Conservation (phyloP, 2,113 vertebrate genomes). For the Dicentrarchus labrax region DNA sequence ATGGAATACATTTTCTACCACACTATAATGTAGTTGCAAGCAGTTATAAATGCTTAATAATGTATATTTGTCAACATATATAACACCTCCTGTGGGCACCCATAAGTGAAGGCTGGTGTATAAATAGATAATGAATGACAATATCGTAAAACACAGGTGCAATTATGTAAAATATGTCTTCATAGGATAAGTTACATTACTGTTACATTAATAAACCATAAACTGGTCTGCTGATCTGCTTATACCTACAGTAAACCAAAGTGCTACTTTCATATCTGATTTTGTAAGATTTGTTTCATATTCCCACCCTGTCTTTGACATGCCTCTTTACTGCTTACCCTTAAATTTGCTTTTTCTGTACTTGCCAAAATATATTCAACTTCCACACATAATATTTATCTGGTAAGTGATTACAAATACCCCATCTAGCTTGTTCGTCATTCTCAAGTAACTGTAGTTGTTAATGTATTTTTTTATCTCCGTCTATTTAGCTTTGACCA, state of each 20-base stretch:
- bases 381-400: slow-evolving; percentile 27
- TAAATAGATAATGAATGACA: neutral
- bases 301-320: slow-evolving; percentile 29
- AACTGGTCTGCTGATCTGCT: neutral
- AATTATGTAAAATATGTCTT: neutral
- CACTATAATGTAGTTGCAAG: neutral
- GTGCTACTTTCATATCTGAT: slow-evolving; percentile 4
- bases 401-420: slow-evolving; percentile 36
- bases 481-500: neutral
- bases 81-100: no score
- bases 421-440: slow-evolving; percentile 26
- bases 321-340: slow-evolving; percentile 15
- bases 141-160: neutral
- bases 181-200: neutral
- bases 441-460: slow-evolving; percentile 3
- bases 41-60: neutral
- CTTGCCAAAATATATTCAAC: slow-evolving; percentile 31
- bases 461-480: slow-evolving; percentile 27
- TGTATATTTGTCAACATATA: no score
- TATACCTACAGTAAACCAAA: no score
- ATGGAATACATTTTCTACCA: neutral
- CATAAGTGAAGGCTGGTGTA: neutral
- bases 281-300: slow-evolving; percentile 26
- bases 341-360: slow-evolving; percentile 18
- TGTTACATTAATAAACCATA: neutral